Evolutionary conservation across 2,797 vertebrate species (phyloP), one percentile per base, ranked within the genome.

Genomic region (Tamandua tetradactyla): DNA sequence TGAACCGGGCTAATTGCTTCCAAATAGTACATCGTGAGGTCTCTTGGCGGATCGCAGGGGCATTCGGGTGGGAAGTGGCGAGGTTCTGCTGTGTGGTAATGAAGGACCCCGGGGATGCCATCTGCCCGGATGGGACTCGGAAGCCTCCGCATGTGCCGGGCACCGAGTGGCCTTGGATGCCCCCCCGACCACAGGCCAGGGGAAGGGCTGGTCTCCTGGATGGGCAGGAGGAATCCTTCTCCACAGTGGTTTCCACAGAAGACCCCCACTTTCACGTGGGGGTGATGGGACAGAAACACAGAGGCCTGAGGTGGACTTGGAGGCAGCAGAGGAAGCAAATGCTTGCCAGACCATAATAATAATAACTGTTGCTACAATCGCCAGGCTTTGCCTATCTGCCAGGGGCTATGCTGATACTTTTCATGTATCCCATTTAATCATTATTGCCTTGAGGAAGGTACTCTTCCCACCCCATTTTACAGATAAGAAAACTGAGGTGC

Each of bases 1-100:
- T 94, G 97, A 98, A 97, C 95, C 78, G 55, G 93, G 96, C 93
- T 98, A 98, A 98, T 98, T 97, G 98, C 96, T 98, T 98, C 97
- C 96, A 94, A 97, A 95, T 79, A 95, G 93, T 25, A 44, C 94
- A 97, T 95, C 94, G 97, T 30, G 82, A 97, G 93, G 92, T 94
- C 95, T 95, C 94, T 97, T 95, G 94, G 97, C 88, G 49, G 96
- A 97, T 97, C 97, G 97, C 0, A 2, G 47, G 97, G 88, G 52
- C 91, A 93, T 97, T 95, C 1, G 55, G 62, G 62, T 42, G 55
- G 95, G 95, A 94, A 96, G 95, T 12, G 66, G 89, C n/a, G 22
- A 89, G 62, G 91, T 30, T 89, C 93, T 95, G 95, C 79, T 89
- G 27, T 27, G 22, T n/a, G 78, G 57, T 87, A 83, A 78, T 11